Base-by-base conservation (phyloP, 1,140 invertebrate genomes). In the Ceratina calcarata region DNA sequence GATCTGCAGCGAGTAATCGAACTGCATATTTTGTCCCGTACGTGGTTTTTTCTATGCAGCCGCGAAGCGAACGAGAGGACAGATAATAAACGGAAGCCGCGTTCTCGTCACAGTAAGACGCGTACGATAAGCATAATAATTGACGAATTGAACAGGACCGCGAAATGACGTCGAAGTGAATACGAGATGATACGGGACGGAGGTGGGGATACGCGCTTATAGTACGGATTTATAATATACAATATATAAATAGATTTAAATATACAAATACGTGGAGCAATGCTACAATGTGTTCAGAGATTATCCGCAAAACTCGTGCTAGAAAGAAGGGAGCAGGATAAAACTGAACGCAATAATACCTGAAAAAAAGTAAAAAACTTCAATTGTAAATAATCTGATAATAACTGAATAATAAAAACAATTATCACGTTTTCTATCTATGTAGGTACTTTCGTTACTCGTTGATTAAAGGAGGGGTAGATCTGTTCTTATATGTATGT, bases 41-140 rank as follows among this genome's bases (percentile, higher is more conserved):
- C 85, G 78, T 88, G 77, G 64, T 77, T 87, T 87, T 91, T 57
- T 70, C 86, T 89, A 90, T 91, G 89, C 90, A 90, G 88, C 80
- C 55, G 68, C 58, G 37, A 91, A 89, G 89, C 88, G 82, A 72
- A 85, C 82, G 69, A 85, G 24, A 57, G 75, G 51, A 76, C 72
- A 83, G 67, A 20, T 75, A 72, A 83, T n/a, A 74, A 75, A 83
- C 73, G 69, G 77, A 81, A 77, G 49, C 80, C 78, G 82, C 81
- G 75, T 58, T 80, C 76, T 77, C 75, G 55, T 69, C 64, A 15
- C 67, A 82, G 51, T 82, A 75, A 75, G 81, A 84, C 70, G 81
- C 62, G 70, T 84, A 64, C 70, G 77, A 18, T 51, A 83, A 84
- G 82, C 82, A 82, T 24, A 24, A 82, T 71, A 83, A 72, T 72